Base-by-base conservation (phyloP, 2,113 vertebrate species). In the Platichthys stellatus region DNA sequence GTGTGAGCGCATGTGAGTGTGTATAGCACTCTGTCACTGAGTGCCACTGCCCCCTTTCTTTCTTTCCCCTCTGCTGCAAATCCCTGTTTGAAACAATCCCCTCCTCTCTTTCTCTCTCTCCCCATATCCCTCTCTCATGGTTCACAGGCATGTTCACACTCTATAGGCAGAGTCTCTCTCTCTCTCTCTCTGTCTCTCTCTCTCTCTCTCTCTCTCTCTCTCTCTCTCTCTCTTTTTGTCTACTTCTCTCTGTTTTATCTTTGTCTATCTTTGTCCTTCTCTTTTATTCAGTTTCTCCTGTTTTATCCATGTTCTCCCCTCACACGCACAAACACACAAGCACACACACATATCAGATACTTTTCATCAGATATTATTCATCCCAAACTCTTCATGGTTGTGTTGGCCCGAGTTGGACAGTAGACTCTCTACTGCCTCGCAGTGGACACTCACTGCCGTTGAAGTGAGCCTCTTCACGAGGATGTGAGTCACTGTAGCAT, bases 21-120 rank as follows among this genome's bases (percentile, higher is more conserved):
- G 86, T 84, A 86, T 81, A 86, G 87, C 82, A 86, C 88, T 92
- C 90, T 93, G 89, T 83, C 89, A 90, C 91, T 86, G 88, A 91
- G 83, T 93, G 88, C 90, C 92, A 93, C 88, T 88, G 89, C 92
- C 90, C 91, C 92, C 92, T 89, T 92, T 90, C 90, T 91, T 89
- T 92, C 80, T 83, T 72, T 92, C 88, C 85, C 80, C 83, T 81
- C 88, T 88, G 78, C 76, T 85, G 84, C 86, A 91, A 93, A 92
- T 93, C 93, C 89, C 89, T 89, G 84, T 92, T 86, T 84, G 90
- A 74, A 88, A 87, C 90, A 88, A 89, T 88, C 88, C 90, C 89
- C 86, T 71, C 81, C 86, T 78, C 83, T 56, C 82, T 68, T 57
- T 72, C 57, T 69, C 67, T 31, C 70, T 5, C 72, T 64, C 76